Evolutionary conservation across 2,797 vertebrate species (phyloP).

Genomic region (Mus spretus): DNA sequence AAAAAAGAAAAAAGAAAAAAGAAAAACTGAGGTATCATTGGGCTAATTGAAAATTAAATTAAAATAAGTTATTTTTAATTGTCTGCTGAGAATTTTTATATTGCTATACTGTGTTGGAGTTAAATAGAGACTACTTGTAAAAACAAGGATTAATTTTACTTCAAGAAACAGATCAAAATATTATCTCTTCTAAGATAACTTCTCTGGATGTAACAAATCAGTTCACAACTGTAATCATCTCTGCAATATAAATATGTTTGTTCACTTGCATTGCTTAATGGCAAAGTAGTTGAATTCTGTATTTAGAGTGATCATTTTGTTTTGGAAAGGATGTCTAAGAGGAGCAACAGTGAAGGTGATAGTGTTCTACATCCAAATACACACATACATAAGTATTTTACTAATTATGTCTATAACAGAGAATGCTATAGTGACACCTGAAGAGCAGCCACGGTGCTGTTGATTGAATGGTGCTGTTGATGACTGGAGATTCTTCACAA

Average conservation of each 20-base stretch:
- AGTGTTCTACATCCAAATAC: slow-evolving; percentile 23
- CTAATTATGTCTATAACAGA: slow-evolving; percentile 20
- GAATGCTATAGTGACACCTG: not conserved
- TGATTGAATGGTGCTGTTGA: not conserved
- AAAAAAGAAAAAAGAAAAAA: not conserved
- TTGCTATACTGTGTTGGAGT: not conserved
- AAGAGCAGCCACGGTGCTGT: not conserved
- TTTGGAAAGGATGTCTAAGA: slow-evolving; percentile 32
- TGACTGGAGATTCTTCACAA: not conserved
- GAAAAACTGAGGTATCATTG: not conserved
- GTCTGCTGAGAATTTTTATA: not conserved
- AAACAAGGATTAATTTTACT: slow-evolving; percentile 14
- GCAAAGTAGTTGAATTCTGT: not conserved
- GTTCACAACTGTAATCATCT: not conserved
- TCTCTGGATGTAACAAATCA: slow-evolving; percentile 29
- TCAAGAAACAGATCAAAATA: not conserved
- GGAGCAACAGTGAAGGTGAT: not conserved
- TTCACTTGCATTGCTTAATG: not conserved
- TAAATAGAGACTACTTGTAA: not conserved
- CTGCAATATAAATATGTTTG: not conserved
- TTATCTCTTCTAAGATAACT: not conserved
- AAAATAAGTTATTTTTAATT: not conserved
- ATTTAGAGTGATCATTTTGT: not conserved
- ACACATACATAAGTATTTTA: slow-evolving; percentile 19
- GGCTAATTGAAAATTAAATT: not conserved